Evolutionary conservation across 1,140 invertebrate species (phyloP), one percentile per base, ranked within the genome.

Genomic region (Achroia grisella): DNA sequence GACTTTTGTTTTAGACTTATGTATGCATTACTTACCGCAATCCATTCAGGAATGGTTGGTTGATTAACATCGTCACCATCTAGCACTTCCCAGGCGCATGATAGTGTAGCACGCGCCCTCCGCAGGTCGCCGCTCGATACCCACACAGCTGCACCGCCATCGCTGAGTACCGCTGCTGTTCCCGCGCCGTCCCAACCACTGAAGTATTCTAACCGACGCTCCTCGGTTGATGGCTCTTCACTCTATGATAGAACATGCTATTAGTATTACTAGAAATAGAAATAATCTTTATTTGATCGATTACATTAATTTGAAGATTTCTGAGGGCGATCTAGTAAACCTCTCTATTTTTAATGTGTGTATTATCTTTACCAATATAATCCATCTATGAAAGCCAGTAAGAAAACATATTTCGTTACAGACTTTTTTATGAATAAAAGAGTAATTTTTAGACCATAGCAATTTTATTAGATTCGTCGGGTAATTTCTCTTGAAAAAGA

Each of bases 131-230:
- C 88, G 1, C 94, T 91, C 72, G 98, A 94, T 1, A 96, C 95
- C 97, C 97, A 98, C 11, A 98, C 62, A 1, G 93, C 91, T 0
- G 96, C 94, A 14, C 89, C 89, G n/a, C 87, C 81, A 33, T 83
- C 62, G 0, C 94, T 96, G 2, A 98, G 87, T 1, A 97, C 88
- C 0, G 93, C 95, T 1, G 91, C 91, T 0, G 92, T 96, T 30
- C 91, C 90, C 10, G 90, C 92, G 1, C 97, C 97, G 42, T 90
- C 91, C 81, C 97, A 99, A 2, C 95, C 95, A 39, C 93, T 93
- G 4, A 99, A 89, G 76, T 92, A 98, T 48, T 90, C 87, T 52
- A 95, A 80, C 37, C 96, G 87, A 67, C 91, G 88, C 77, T 99
- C 97, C 48, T 91, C 91, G 1, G 89, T 83, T 1, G 93, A 90